Base-by-base conservation (phyloP, 2,797 vertebrate genomes). In the Thalassophryne amazonica region DNA sequence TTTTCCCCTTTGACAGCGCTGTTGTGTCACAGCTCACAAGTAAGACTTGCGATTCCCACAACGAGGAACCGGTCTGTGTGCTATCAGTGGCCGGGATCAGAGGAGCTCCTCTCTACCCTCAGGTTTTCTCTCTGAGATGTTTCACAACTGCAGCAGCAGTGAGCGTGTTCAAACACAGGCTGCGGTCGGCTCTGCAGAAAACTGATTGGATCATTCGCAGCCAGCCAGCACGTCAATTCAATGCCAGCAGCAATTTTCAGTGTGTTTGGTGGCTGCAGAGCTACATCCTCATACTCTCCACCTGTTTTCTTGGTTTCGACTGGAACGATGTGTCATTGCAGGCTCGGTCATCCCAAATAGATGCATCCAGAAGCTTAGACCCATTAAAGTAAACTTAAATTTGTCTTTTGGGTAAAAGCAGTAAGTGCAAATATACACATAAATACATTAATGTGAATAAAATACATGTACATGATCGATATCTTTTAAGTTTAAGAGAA, bases 91-190 rank as follows among this genome's bases (percentile, higher is more conserved):
- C 37, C 56, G 75, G 52, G 65, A 91, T 91, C 89, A 83, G 69
- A 77, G 38, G 5, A 46, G 63, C 60, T 54, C n/a, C 60, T 74
- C 73, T 85, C 74, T 78, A 49, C 77, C 81, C 80, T 57, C 54
- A 81, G 79, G 82, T 81, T 81, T 78, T 71, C 64, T 72, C 60
- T 37, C 40, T 3, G 42, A 64, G 60, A 47, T 45, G 57, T 92
- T 90, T 88, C 83, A 66, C 86, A 91, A 91, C 70, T 33, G 16
- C 28, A 29, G 51, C 71, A 36, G 35, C 37, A 46, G n/a, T 2
- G 28, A 66, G 73, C 91, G 22, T 86, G 91, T 86, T 75, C 69
- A 62, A 84, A 87, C 91, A 89, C 31, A 86, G 50, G 58, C 75
- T 73, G 46, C 47, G 53, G 69, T 61, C 30, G 3, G 39, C 52